Base-by-base conservation (phyloP, 2,113 vertebrate species). In the Rhea americana region DNA sequence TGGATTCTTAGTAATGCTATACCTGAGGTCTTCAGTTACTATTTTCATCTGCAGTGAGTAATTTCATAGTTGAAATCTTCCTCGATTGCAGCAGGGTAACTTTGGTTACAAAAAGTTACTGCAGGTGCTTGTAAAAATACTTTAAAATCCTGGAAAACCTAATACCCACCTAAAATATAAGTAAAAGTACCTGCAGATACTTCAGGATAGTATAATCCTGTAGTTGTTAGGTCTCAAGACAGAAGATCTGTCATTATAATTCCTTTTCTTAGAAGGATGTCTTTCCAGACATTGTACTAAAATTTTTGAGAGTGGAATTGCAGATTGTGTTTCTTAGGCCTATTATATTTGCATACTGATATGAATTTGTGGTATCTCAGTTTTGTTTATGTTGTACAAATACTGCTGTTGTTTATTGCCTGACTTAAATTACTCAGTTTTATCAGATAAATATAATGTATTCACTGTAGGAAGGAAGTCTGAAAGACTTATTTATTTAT, bases 11-110 rank as follows among this genome's bases (percentile, higher is more conserved):
- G 91, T 81, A 87, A 51, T 73, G 66, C 81, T 35, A 1, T 82
- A 91, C 89, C 45, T 89, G 77, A 82, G 78, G 59, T 65, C 58
- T 96, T 90, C 87, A 61, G 53, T 79, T 94, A 89, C 32, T 92
- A 41, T 62, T 91, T 90, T 94, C 76, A 90, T 95, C 72, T 89
- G 76, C 77, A 68, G 41, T 85, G 83, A 89, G 32, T 85, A 89
- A 92, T 90, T 67, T 70, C 30, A 16, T 58, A 84, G 72, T 13
- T 81, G 61, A 91, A 84, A 95, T 93, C 70, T 73, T 94, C 45
- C 72, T 71, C 65, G 89, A 74, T 14, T 77, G 21, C 53, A 85
- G 35, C 32, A 24, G 3, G 5, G 11, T 91, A 19, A 73, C 85
- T 89, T 93, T 87, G 5, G 18, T 91, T 95, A 53, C 24, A 73